These are phyloP conservation scores for Linepithema humile DNA, from an alignment of 1,140 invertebrate genomes.

Conservation along the genomic window DNA sequence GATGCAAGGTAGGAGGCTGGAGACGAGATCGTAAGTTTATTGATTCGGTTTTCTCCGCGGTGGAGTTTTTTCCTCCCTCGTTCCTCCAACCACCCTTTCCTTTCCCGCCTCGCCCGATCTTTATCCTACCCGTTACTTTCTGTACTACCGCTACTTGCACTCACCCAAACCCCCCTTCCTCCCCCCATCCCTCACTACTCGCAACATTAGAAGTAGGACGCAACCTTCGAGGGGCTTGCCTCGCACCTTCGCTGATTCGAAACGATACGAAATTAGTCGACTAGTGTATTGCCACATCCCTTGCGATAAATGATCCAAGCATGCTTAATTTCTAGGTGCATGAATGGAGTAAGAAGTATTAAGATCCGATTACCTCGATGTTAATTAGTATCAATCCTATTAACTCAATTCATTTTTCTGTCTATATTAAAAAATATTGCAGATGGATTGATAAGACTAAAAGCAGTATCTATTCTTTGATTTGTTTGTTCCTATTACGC, in stretches of 20 bases:
- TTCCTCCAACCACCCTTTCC: not conserved
- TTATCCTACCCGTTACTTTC: conserved; percentile 75
- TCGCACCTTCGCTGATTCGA: conserved; percentile 56
- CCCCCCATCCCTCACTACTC: conserved; percentile 28
- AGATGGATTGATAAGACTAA: not conserved
- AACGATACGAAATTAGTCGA: conserved; percentile 58
- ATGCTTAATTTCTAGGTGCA: not conserved
- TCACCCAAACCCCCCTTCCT: conserved; percentile 54
- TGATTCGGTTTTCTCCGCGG: conserved; percentile 79
- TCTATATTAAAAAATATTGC: not conserved
- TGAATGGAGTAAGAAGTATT: not conserved
- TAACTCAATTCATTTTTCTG: not conserved
- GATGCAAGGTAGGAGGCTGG: conserved; percentile 65
- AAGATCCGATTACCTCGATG: not conserved
- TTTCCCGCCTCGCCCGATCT: conserved; percentile 60
- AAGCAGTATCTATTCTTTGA: not conserved
- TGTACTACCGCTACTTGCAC: too few relatives aligned
- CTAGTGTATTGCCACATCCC: not conserved
- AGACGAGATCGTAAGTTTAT: conserved; percentile 78
- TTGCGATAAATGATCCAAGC: not conserved
- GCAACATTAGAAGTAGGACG: conserved; percentile 73
- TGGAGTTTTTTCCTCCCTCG: conserved; percentile 73
- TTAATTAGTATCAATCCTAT: not conserved
- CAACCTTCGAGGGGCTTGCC: conserved; percentile 66
- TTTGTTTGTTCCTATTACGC: not conserved